Evolutionary conservation across 2,888 invertebrate genomes (phyloP), one percentile per base, ranked within the genome.

Genomic region (Volucella inflata): DNA sequence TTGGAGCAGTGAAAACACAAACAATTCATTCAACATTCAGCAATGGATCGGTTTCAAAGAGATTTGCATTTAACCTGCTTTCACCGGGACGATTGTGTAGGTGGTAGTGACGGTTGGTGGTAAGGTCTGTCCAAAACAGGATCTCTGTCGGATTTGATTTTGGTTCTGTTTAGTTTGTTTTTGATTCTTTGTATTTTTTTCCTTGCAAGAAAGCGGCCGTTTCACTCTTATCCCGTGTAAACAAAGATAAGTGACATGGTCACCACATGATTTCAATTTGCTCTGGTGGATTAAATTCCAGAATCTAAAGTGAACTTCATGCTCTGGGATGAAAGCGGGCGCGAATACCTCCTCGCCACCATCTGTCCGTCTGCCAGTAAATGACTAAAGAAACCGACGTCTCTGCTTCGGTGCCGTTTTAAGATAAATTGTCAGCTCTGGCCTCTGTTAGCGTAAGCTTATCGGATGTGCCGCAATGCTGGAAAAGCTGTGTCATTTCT

Each of bases 11-110:
- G 16, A 30, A 40, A 59, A 40, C 72, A 60, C 38, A 68, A 82
- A 82, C 68, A 64, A 81, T 72, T 83, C 82, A 83, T 83, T 83
- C 67, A 82, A 55, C 80, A 67, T 75, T 55, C 71, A 44, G 21
- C 57, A 38, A 12, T 53, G 12, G 53, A 4, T 8, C 36, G 53
- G 42, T 77, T 67, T 71, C 60, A 62, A 75, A 59, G 46, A 68
- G 85, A 90, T 90, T 90, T 90, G 89, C 90, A 90, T 90, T 90
- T 90, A 90, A 90, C 90, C 90, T 90, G 90, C 90, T 90, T 90
- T 90, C 90, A 90, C 90, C 88, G 87, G 60, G 59, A 51, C 53
- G 64, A 3, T 46, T 82, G 82, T 81, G 76, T 80, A 64, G 83
- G 75, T 75, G 77, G 74, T 40, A 59, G 44, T 48, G 12, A 16